These are phyloP conservation scores for Eilema depressum DNA, from an alignment of 2,888 invertebrate species.

Conservation along the genomic window DNA sequence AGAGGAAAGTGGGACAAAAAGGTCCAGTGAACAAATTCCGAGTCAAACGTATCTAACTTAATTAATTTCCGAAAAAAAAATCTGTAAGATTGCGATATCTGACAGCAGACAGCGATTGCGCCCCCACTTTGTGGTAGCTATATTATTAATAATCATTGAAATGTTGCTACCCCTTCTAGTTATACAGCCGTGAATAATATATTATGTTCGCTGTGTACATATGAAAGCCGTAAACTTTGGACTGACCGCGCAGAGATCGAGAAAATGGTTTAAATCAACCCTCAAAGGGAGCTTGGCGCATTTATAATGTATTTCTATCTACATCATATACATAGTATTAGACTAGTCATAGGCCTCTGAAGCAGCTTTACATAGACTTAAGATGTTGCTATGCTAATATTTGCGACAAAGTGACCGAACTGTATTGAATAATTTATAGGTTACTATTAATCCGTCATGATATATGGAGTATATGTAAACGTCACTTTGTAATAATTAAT, in stretches of 20 bases:
- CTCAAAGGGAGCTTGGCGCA: background rate
- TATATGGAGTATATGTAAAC: background rate
- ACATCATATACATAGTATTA: background rate
- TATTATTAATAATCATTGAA: background rate
- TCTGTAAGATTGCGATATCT: too few species aligned
- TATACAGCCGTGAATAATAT: background rate
- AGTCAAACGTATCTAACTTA: background rate
- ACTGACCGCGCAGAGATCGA: background rate
- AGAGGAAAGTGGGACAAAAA: background rate
- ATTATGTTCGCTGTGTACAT: background rate
- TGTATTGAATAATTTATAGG: background rate
- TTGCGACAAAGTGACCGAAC: background rate
- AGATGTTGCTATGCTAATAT: background rate
- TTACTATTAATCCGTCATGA: background rate
- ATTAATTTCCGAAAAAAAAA: background rate
- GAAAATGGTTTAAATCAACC: conserved; percentile 6
- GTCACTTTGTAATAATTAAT: too few species aligned
- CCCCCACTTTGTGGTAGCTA: background rate
- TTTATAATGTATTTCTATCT: background rate
- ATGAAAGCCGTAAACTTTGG: background rate
- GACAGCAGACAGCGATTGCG: background rate
- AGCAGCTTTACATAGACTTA: background rate
- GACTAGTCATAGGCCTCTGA: background rate
- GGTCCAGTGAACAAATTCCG: background rate
- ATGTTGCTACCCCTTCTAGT: background rate